Evolutionary conservation across 2,113 vertebrate genomes (phyloP).

Genomic region (Xiphophorus couchianus): DNA sequence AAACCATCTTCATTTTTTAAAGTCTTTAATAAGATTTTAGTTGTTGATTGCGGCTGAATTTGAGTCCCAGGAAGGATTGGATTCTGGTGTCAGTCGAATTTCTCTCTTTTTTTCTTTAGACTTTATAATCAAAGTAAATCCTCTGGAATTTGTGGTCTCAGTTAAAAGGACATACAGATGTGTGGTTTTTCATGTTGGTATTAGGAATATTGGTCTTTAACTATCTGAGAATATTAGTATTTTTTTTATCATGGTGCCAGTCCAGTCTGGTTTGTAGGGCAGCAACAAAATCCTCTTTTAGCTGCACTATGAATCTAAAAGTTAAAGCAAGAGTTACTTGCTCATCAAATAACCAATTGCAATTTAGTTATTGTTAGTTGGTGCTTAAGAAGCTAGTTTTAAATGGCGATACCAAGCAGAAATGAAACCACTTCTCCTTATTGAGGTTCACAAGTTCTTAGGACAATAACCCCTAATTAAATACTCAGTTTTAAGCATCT

Average conservation of each 20-base stretch:
- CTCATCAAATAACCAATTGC: constrained; percentile 24
- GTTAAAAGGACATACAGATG: constrained; percentile 66
- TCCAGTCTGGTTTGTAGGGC: constrained; percentile 21
- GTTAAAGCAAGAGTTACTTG: constrained; percentile 7
- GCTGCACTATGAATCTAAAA: constrained; percentile 3
- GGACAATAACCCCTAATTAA: constrained; percentile 44
- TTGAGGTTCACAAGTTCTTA: constrained; percentile 42
- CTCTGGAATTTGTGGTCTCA: constrained; percentile 69
- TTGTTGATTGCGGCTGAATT: background rate
- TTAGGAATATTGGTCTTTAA: constrained; percentile 21
- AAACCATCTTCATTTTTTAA: constrained; percentile 1
- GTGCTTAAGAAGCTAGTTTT: constrained; percentile 22
- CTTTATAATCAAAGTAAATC: constrained; percentile 63
- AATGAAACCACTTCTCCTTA: constrained; percentile 8
- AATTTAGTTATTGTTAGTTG: constrained; percentile 16
- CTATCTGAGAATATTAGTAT: constrained; percentile 18
- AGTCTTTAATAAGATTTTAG: background rate
- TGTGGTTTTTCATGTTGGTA: constrained; percentile 38
- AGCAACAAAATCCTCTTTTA: constrained; percentile 17
- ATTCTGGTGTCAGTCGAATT: constrained; percentile 60
- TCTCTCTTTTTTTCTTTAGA: constrained; percentile 65
- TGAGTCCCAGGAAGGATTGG: constrained; percentile 18
- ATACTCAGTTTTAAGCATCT: constrained; percentile 26
- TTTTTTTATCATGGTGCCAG: constrained; percentile 4
- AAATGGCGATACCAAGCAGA: constrained; percentile 28